A percentile compares a stretch with the other conserved stretches of the same genome.
These are phyloP conservation scores for Helicoverpa armigera DNA, from an alignment of 1,140 invertebrate species.

Conservation along the genomic window DNA sequence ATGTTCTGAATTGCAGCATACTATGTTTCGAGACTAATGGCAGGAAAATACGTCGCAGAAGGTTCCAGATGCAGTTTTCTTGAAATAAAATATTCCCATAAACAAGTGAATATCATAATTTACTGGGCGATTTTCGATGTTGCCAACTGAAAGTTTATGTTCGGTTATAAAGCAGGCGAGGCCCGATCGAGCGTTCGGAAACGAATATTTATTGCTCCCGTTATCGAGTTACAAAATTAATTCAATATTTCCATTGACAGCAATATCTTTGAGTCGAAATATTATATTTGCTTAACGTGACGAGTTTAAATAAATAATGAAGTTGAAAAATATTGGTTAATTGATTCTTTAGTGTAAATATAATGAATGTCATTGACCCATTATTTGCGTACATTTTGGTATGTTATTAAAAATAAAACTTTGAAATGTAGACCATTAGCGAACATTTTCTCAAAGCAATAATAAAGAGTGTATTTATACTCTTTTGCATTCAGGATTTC, in stretches of 20 bases:
- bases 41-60: background rate
- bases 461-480: background rate
- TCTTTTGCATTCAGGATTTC: slow-evolving; percentile 1
- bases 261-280: slow-evolving; percentile 9
- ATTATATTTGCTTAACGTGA: background rate
- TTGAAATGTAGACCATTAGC: no score
- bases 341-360: no score
- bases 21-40: background rate
- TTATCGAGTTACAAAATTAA: slow-evolving; percentile 43
- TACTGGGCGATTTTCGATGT: slow-evolving; percentile 13
- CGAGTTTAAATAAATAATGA: background rate
- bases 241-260: slow-evolving; percentile 29
- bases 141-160: slow-evolving; percentile 30
- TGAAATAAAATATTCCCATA: slow-evolving; percentile 11
- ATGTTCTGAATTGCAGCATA: no score
- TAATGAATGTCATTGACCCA: no score
- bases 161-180: slow-evolving; percentile 20
- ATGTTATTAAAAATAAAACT: no score
- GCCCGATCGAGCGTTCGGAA: slow-evolving; percentile 25
- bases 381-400: no score
- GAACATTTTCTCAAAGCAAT: background rate
- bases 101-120: slow-evolving; percentile 27
- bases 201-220: slow-evolving; percentile 36
- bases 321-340: background rate
- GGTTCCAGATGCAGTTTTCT: background rate